phyloP scores from a whole-genome alignment of 2,888 invertebrate species.

The Eugnorisma glareosa region DNA sequence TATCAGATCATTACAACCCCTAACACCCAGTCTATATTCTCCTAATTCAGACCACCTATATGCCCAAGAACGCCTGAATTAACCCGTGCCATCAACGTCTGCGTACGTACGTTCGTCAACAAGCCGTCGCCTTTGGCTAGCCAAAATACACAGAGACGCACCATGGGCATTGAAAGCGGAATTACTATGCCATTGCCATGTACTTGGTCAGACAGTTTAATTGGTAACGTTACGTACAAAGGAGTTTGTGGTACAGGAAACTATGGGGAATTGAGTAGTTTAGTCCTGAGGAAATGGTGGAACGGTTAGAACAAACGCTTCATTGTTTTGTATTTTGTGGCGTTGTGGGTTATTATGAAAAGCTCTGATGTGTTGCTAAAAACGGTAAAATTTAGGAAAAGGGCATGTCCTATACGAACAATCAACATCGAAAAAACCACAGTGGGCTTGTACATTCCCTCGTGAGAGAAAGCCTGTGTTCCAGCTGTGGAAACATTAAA shows the following conservation, averaged over 20 bases:
- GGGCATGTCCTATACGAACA: not conserved
- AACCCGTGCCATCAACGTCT: constrained; percentile 40
- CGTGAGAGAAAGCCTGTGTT: not conserved
- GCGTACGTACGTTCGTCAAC: constrained; percentile 47
- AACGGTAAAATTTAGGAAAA: not conserved
- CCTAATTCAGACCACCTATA: constrained; percentile 32
- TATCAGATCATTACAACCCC: not conserved
- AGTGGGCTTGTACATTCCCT: not conserved
- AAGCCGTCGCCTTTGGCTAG: constrained; percentile 57
- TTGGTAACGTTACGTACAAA: constrained; percentile 58
- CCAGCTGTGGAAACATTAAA: not conserved
- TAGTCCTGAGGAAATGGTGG: not conserved
- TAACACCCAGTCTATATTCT: constrained; percentile 27
- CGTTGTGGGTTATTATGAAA: not conserved
- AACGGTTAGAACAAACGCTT: constrained; percentile 2
- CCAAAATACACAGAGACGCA: constrained; percentile 54
- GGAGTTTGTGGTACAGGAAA: constrained; percentile 28
- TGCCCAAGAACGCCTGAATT: constrained; percentile 42
- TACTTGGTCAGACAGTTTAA: constrained; percentile 56
- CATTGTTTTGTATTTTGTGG: not conserved
- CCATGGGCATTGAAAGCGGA: constrained; percentile 52
- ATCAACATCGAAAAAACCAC: not conserved
- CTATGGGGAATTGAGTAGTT: constrained; percentile 17
- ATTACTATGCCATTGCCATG: constrained; percentile 59
- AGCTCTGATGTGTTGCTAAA: not conserved